Evolutionary conservation across 1,140 invertebrate species (phyloP).

Genomic region (Phocides pigmalion): DNA sequence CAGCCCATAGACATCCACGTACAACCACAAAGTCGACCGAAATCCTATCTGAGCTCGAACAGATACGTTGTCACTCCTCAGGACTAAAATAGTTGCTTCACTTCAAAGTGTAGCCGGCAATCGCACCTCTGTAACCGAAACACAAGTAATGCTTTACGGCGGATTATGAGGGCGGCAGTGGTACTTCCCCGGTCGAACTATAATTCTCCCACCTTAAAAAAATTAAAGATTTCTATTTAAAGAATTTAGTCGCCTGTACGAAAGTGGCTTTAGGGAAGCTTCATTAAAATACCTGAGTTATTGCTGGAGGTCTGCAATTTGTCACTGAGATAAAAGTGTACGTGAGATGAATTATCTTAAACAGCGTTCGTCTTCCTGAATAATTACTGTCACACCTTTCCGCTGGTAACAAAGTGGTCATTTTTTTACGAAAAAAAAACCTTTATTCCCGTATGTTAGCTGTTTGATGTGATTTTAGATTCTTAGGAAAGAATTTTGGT

Average conservation of each 20-base stretch:
- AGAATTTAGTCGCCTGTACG: not conserved
- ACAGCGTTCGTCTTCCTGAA: constrained; percentile 64
- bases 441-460: constrained; percentile 20
- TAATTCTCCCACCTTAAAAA: too few relatives aligned
- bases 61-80: too few relatives aligned
- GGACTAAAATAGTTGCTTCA: too few relatives aligned
- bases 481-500: not conserved
- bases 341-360: constrained; percentile 71
- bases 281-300: constrained; percentile 65
- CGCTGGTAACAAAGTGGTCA: constrained; percentile 37
- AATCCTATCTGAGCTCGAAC: too few relatives aligned
- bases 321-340: constrained; percentile 69
- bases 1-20: too few relatives aligned
- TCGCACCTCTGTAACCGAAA: too few relatives aligned
- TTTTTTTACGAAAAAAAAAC: constrained; percentile 37
- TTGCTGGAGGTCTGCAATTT: constrained; percentile 61
- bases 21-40: too few relatives aligned
- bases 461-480: not conserved
- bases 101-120: too few relatives aligned
- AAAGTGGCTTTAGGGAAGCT: constrained; percentile 23
- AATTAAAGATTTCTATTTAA: too few relatives aligned
- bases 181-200: too few relatives aligned
- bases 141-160: too few relatives aligned
- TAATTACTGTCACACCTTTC: constrained; percentile 58
- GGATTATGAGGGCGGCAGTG: too few relatives aligned